phyloP scores from a whole-genome alignment of 1,140 invertebrate species.

The Lithobius niger region DNA sequence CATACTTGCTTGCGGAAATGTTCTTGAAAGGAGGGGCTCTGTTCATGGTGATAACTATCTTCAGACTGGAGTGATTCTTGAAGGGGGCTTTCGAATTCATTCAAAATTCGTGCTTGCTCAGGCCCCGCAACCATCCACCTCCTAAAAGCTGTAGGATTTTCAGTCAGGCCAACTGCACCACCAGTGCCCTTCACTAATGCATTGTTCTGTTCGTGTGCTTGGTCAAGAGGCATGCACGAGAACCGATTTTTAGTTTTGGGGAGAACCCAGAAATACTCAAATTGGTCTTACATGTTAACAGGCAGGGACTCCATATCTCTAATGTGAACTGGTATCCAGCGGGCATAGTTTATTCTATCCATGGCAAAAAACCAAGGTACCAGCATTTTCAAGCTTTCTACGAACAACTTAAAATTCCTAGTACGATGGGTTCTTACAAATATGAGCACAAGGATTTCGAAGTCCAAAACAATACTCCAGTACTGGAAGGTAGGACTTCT shows the following conservation, averaged over 20 bases:
- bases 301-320: conserved; percentile 12
- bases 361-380: conserved; percentile 8
- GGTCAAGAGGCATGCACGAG: conserved; percentile 18
- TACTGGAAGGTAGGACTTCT: conserved; percentile 1
- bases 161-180: conserved; percentile 20
- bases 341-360: conserved; percentile 17
- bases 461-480: conserved; percentile 6
- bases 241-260: conserved; percentile 13
- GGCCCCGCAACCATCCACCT: too few species aligned
- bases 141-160: conserved; percentile 20
- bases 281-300: neutral
- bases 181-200: conserved; percentile 21
- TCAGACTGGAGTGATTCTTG: too few species aligned
- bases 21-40: too few species aligned
- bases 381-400: neutral
- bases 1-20: too few species aligned
- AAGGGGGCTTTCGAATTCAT: too few species aligned
- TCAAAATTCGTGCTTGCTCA: too few species aligned
- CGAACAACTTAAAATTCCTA: conserved; percentile 6
- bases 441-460: conserved; percentile 6
- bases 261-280: conserved; percentile 5
- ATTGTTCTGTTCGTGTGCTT: conserved; percentile 23
- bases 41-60: too few species aligned
- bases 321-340: conserved; percentile 18
- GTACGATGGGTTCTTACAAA: conserved; percentile 10